Conservation (phyloP, 2,888 invertebrate species). For the Drosophila parthenogenetica region DNA sequence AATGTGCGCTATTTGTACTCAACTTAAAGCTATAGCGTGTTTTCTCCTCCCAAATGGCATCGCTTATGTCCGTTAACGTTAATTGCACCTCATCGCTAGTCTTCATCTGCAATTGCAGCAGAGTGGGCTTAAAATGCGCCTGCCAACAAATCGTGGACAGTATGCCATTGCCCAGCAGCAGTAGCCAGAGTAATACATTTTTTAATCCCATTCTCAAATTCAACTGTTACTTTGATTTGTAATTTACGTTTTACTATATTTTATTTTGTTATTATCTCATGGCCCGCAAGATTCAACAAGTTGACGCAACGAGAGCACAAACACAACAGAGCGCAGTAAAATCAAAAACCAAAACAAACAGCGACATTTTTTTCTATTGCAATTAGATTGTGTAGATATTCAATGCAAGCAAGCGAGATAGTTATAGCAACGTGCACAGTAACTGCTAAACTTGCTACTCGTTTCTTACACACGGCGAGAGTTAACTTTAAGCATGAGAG, state of each 20-base stretch:
- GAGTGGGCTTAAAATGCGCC: constrained; percentile 70
- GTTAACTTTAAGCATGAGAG: background rate
- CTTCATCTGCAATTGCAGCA: constrained; percentile 73
- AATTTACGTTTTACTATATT: background rate
- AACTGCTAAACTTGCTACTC: constrained; percentile 10
- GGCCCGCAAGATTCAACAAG: constrained; percentile 1
- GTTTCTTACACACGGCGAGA: background rate
- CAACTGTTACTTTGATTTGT: background rate
- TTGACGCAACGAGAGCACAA: constrained; percentile 4
- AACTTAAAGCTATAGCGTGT: constrained; percentile 66
- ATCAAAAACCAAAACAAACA: background rate
- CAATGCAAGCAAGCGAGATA: constrained; percentile 12
- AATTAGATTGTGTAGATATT: background rate
- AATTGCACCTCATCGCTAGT: constrained; percentile 56
- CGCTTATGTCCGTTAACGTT: constrained; percentile 43
- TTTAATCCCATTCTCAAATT: background rate
- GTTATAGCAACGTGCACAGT: constrained; percentile 10
- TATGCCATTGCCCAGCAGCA: constrained; percentile 20
- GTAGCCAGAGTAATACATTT: background rate
- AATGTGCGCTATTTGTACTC: constrained; percentile 56
- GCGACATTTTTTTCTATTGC: constrained; percentile 6
- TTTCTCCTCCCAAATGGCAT: constrained; percentile 11
- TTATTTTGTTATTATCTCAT: background rate
- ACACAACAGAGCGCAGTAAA: background rate
- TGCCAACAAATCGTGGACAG: constrained; percentile 57